Conservation (phyloP, 37 sponge, comb jelly and placozoan species). For the Eunapius fragilis region DNA sequence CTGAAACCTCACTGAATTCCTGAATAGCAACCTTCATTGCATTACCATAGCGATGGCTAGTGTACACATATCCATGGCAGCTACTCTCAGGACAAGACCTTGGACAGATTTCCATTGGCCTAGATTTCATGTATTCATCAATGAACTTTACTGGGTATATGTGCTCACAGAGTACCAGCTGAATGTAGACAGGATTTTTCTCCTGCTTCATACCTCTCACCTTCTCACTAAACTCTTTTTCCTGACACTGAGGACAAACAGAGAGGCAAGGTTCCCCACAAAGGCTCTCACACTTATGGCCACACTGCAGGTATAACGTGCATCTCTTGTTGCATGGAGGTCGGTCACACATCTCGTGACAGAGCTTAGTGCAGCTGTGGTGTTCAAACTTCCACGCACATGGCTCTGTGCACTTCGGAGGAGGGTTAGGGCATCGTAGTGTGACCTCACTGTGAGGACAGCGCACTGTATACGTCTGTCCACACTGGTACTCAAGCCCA, state of each 20-base stretch:
- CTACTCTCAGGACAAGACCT: slow-evolving; percentile 18
- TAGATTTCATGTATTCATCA: slow-evolving; percentile 11
- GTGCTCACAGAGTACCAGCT: slow-evolving; percentile 41
- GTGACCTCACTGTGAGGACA: slow-evolving; percentile 10
- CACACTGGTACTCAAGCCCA: not conserved
- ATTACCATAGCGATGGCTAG: slow-evolving; percentile 48
- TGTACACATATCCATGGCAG: slow-evolving; percentile 3
- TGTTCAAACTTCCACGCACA: slow-evolving; percentile 51
- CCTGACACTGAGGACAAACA: slow-evolving; percentile 50
- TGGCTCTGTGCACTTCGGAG: slow-evolving; percentile 12
- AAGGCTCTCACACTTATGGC: slow-evolving; percentile 65
- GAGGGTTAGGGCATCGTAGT: not conserved
- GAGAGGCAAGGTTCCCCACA: slow-evolving; percentile 79
- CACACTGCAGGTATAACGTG: slow-evolving; percentile 43
- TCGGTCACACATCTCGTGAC: slow-evolving; percentile 62
- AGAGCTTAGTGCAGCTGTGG: slow-evolving; percentile 39
- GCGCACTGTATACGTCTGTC: not conserved
- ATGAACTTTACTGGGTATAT: slow-evolving; percentile 43
- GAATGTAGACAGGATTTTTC: slow-evolving; percentile 10
- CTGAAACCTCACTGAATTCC: not conserved
- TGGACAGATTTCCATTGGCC: slow-evolving; percentile 2
- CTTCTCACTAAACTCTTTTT: slow-evolving; percentile 8
- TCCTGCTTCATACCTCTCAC: not conserved
- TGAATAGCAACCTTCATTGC: slow-evolving; percentile 3
- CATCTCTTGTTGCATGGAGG: slow-evolving; percentile 62